Percentiles rank a stretch among this genome's conserved stretches.
These are phyloP conservation scores for Dolichoris vasculosae DNA, from an alignment of 1,140 invertebrate genomes.

Conservation along the genomic window DNA sequence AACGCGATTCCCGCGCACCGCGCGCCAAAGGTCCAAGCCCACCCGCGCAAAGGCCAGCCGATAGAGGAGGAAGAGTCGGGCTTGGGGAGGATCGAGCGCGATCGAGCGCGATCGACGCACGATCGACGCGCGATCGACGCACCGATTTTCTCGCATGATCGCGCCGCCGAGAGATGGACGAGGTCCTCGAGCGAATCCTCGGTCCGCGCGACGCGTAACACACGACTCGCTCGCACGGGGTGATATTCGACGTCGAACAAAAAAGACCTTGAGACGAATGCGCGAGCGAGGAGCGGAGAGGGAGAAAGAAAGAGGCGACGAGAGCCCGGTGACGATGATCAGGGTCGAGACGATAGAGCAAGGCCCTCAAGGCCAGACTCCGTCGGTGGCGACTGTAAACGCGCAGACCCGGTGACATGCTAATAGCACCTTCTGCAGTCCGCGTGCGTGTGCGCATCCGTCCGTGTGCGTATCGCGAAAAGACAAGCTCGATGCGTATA, in stretches of 20 bases:
- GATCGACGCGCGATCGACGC: too few relatives aligned
- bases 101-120: too few relatives aligned
- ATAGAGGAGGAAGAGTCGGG: too few relatives aligned
- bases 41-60: too few relatives aligned
- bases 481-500: background rate
- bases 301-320: background rate
- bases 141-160: background rate
- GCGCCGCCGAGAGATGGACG: background rate
- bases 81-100: too few relatives aligned
- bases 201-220: background rate
- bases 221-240: slow-evolving; percentile 10
- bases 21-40: too few relatives aligned
- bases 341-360: slow-evolving; percentile 62
- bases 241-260: slow-evolving; percentile 58
- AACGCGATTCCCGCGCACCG: too few relatives aligned
- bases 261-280: slow-evolving; percentile 56
- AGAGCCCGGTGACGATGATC: slow-evolving; percentile 54
- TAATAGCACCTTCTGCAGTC: slow-evolving; percentile 39
- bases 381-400: background rate
- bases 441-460: background rate
- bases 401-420: slow-evolving; percentile 49
- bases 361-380: slow-evolving; percentile 61
- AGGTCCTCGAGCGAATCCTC: background rate
- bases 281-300: background rate
- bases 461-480: background rate